Conservation (phyloP, 2,113 vertebrate species). For the Thymallus thymallus region DNA sequence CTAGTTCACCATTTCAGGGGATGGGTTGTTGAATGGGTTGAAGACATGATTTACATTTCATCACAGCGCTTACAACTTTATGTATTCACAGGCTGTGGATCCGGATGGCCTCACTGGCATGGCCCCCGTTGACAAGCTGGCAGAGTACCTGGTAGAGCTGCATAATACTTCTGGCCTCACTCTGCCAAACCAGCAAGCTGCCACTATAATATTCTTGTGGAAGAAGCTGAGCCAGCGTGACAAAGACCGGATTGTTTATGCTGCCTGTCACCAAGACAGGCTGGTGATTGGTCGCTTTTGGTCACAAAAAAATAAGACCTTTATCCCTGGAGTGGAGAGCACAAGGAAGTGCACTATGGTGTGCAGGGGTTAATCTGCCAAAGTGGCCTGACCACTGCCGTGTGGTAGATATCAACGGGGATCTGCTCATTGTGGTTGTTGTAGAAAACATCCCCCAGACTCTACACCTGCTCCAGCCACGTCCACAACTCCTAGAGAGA, state of each 20-base stretch:
- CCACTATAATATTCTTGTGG: slow-evolving; percentile 1
- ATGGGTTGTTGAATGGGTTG: too few relatives aligned
- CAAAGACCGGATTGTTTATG: slow-evolving; percentile 24
- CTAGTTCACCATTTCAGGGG: too few relatives aligned
- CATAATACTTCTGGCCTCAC: background rate
- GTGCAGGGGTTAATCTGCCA: slow-evolving; percentile 9
- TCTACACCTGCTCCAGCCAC: too few relatives aligned
- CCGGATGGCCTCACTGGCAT: background rate
- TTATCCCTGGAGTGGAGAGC: slow-evolving; percentile 25
- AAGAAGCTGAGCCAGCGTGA: slow-evolving; percentile 10
- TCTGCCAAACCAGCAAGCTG: background rate
- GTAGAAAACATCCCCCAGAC: too few relatives aligned
- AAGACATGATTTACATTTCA: background rate
- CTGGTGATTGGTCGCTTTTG: slow-evolving; percentile 17
- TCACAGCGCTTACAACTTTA: background rate
- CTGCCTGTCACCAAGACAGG: slow-evolving; percentile 17
- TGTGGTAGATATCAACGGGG: slow-evolving; percentile 9
- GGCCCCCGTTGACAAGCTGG: background rate
- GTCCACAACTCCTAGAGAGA: too few relatives aligned
- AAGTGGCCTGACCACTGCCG: slow-evolving; percentile 31
- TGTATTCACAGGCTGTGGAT: slow-evolving; percentile 3
- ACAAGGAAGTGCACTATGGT: slow-evolving; percentile 2
- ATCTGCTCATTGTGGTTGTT: too few relatives aligned
- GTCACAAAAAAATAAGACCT: slow-evolving; percentile 14
- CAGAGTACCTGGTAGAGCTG: background rate